These are phyloP conservation scores for Dufourea novaeangliae DNA, from an alignment of 1,140 invertebrate species.

Conservation along the genomic window DNA sequence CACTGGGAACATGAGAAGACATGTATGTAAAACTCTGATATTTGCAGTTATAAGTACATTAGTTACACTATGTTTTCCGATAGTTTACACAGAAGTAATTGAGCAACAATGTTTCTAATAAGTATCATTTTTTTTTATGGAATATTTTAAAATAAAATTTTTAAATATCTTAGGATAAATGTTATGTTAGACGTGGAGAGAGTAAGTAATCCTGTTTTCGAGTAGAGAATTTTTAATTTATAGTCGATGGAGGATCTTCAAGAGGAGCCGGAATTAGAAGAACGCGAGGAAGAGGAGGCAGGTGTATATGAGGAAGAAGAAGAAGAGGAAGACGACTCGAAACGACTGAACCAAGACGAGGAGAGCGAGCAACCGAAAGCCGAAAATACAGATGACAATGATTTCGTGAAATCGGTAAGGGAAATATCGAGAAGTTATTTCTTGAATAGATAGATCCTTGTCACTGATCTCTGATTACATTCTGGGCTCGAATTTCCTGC, in stretches of 20 bases:
- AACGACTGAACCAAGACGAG: background rate
- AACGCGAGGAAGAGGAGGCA: slow-evolving; percentile 81
- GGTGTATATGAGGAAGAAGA: slow-evolving; percentile 73
- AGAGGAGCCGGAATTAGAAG: slow-evolving; percentile 81
- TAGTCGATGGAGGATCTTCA: slow-evolving; percentile 81
- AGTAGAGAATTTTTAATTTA: background rate
- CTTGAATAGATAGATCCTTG: slow-evolving; percentile 44
- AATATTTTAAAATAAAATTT: background rate
- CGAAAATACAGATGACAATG: slow-evolving; percentile 50
- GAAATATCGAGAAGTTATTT: slow-evolving; percentile 53
- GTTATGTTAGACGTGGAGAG: background rate
- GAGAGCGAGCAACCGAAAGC: slow-evolving; percentile 34
- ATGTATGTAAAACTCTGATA: too few species aligned
- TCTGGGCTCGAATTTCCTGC: slow-evolving; percentile 75
- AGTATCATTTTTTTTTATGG: background rate
- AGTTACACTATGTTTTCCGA: too few species aligned
- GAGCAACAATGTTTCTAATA: background rate
- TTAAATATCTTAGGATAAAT: background rate
- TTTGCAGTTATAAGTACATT: too few species aligned
- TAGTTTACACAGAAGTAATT: too few species aligned
- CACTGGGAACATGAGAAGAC: too few species aligned
- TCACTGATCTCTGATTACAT: slow-evolving; percentile 30
- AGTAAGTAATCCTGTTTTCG: background rate
- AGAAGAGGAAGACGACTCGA: slow-evolving; percentile 47
- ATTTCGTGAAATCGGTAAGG: slow-evolving; percentile 76